A percentile compares a stretch with the other conserved stretches of the same genome.
These are phyloP conservation scores for Castor canadensis DNA, from an alignment of 2,113 vertebrate species.

Conservation along the genomic window DNA sequence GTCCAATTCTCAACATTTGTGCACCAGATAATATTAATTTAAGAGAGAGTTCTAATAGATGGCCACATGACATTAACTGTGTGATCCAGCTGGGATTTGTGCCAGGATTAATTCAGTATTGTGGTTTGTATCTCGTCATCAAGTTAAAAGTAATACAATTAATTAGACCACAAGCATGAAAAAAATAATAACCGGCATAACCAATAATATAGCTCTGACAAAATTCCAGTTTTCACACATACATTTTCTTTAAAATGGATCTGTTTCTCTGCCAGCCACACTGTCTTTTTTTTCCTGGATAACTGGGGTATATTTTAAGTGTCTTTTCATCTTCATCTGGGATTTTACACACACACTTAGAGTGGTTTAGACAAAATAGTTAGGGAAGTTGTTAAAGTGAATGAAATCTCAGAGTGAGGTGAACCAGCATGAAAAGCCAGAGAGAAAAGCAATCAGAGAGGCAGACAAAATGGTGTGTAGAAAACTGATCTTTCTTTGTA, in stretches of 20 bases:
- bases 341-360: slow-evolving; percentile 1
- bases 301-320: slow-evolving; percentile 7
- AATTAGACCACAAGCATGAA: slow-evolving; percentile 56
- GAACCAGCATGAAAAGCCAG: background rate
- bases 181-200: background rate
- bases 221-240: background rate
- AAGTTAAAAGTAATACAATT: slow-evolving; percentile 67
- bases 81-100: slow-evolving; percentile 20
- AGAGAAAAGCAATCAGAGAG: background rate
- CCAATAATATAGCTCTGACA: slow-evolving; percentile 33
- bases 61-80: slow-evolving; percentile 54
- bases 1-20: slow-evolving; percentile 61
- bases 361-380: slow-evolving; percentile 37
- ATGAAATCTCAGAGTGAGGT: background rate
- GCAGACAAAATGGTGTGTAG: background rate
- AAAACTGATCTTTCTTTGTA: background rate
- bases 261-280: background rate
- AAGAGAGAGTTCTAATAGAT: slow-evolving; percentile 65
- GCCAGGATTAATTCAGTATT: slow-evolving; percentile 72
- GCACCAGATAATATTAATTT: slow-evolving; percentile 72
- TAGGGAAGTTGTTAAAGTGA: slow-evolving; percentile 29
- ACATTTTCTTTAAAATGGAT: slow-evolving; percentile 35
- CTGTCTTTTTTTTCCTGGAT: background rate
- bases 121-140: slow-evolving; percentile 53
- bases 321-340: slow-evolving; percentile 43